Percentiles rank a stretch among this genome's conserved stretches.
phyloP scores from a whole-genome alignment of 2,113 vertebrate species.

The Eretmochelys imbricata region DNA sequence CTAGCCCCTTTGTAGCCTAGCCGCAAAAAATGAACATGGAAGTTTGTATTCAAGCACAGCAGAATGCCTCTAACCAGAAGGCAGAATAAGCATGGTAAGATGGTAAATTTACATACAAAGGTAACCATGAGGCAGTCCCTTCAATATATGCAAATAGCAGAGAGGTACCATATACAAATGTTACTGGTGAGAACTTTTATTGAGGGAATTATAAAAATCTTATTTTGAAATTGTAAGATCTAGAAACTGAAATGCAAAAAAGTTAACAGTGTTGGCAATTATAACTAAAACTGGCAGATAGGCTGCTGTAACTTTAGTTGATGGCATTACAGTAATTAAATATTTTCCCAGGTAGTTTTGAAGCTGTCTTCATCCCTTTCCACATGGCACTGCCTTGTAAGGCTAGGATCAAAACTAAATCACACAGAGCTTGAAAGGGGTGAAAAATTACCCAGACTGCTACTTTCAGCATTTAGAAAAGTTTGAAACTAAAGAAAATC shows the following conservation, averaged over 20 bases:
- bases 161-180: background rate
- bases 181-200: constrained; percentile 52
- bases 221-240: background rate
- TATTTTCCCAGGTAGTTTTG: background rate
- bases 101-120: background rate
- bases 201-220: background rate
- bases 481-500: background rate
- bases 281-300: background rate
- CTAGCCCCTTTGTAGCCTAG: background rate
- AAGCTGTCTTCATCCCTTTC: background rate
- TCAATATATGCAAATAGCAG: background rate
- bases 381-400: background rate
- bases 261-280: constrained; percentile 12
- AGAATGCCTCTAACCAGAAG: background rate
- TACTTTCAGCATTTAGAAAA: background rate
- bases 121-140: background rate
- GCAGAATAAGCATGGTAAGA: rapidly evolving
- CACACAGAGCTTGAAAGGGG: background rate
- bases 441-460: background rate
- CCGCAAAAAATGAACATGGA: background rate
- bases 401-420: background rate
- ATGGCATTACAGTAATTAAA: background rate
- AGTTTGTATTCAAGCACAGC: background rate
- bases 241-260: constrained; percentile 36
- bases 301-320: rapidly evolving